phyloP scores from a whole-genome alignment of 2,113 vertebrate species.

The Laticauda colubrina region DNA sequence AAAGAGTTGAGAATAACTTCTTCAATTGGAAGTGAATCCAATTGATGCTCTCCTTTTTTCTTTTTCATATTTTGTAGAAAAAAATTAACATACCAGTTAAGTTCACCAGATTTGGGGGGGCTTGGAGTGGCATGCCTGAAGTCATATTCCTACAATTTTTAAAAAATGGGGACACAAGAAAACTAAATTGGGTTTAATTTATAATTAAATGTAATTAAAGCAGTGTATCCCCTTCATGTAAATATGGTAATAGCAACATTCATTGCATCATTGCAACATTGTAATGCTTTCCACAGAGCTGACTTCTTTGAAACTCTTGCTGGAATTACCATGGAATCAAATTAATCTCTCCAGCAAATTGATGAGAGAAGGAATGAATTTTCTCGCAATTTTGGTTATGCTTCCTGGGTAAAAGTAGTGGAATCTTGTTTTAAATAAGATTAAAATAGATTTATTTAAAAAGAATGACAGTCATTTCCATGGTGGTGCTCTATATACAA shows the following conservation, averaged over 20 bases:
- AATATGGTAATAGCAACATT: background rate
- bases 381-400: slow-evolving; percentile 35
- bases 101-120: background rate
- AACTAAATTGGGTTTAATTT: background rate
- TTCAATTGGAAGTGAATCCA: too few relatives aligned
- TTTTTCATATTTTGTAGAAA: background rate
- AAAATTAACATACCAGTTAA: background rate
- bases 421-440: slow-evolving; percentile 32
- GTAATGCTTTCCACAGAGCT: background rate
- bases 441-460: background rate
- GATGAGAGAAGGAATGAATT: slow-evolving; percentile 41
- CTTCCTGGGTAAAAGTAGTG: slow-evolving; percentile 34
- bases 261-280: background rate
- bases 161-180: background rate
- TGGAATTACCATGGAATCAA: background rate
- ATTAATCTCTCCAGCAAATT: slow-evolving; percentile 46
- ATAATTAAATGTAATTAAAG: background rate
- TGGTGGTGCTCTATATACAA: background rate
- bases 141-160: background rate
- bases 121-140: background rate
- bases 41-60: background rate
- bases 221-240: background rate
- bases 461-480: background rate
- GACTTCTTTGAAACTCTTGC: background rate
- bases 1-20: background rate